These are phyloP conservation scores for Chymomyza fuscimana DNA, from an alignment of 2,888 invertebrate genomes.

Conservation along the genomic window DNA sequence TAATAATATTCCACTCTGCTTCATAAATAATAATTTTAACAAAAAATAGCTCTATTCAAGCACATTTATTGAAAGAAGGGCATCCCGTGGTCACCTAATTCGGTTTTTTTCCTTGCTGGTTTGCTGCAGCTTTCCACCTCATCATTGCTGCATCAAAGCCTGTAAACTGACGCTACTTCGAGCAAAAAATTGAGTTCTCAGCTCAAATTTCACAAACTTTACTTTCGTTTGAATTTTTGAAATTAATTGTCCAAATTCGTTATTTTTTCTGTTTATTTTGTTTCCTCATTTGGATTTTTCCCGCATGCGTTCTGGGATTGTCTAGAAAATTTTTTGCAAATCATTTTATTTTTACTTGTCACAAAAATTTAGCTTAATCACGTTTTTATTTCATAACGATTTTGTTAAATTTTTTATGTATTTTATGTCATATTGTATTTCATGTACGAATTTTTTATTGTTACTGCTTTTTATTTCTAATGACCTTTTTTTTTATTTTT, in stretches of 20 bases:
- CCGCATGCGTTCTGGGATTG: not conserved
- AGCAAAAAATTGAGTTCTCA: constrained; percentile 41
- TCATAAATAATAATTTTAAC: too few species aligned
- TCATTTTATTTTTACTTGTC: not conserved
- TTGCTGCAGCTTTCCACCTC: too few species aligned
- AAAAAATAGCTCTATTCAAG: too few species aligned
- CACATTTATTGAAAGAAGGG: too few species aligned
- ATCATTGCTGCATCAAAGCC: constrained; percentile 40
- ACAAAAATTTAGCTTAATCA: not conserved
- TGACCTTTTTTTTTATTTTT: not conserved
- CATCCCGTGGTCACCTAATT: too few species aligned
- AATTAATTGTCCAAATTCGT: not conserved
- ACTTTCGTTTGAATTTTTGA: constrained; percentile 11
- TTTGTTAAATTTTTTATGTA: not conserved
- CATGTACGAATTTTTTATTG: not conserved
- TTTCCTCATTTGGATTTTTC: not conserved
- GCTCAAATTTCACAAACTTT: constrained; percentile 10
- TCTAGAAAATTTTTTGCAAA: not conserved
- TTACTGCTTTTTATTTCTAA: not conserved
- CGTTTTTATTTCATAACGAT: not conserved
- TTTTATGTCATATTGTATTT: not conserved
- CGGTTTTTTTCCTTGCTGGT: too few species aligned
- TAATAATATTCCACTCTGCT: too few species aligned
- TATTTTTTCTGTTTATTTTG: constrained; percentile 17
- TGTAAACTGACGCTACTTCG: constrained; percentile 54